Percentiles rank a stretch among this genome's conserved stretches.
Conservation (phyloP, 2,113 vertebrate genomes). For the Ceyx margarethae region DNA sequence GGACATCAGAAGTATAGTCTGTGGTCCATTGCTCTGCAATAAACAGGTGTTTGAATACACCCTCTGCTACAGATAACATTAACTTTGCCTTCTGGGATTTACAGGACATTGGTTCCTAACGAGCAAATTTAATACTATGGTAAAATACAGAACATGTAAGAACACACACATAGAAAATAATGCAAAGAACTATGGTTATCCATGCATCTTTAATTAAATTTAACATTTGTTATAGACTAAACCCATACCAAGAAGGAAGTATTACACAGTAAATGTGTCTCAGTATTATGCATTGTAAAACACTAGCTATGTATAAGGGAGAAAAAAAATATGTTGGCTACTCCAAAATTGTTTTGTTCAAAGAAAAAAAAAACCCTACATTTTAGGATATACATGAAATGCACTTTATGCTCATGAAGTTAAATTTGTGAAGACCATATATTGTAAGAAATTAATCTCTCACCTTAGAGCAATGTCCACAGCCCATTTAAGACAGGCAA, state of each 20-base stretch:
- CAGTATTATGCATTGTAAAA: neutral
- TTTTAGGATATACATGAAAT: neutral
- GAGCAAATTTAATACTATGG: slow-evolving; percentile 57
- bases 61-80: slow-evolving; percentile 12
- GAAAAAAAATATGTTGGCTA: neutral
- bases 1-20: slow-evolving; percentile 57
- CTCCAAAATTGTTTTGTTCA: neutral
- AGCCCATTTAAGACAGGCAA: neutral
- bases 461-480: neutral
- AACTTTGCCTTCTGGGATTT: slow-evolving; percentile 48
- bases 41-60: slow-evolving; percentile 66
- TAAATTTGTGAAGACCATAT: neutral
- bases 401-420: neutral
- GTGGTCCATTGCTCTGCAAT: slow-evolving; percentile 41
- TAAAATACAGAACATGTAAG: slow-evolving; percentile 40
- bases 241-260: neutral
- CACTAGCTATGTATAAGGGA: neutral
- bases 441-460: neutral
- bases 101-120: slow-evolving; percentile 63
- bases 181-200: neutral
- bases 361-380: neutral
- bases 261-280: neutral
- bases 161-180: slow-evolving; percentile 16
- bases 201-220: neutral
- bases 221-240: neutral